These are phyloP conservation scores for Pentamera pediparva DNA, from an alignment of 53 echinoderm and acorn worm species.

Conservation along the genomic window DNA sequence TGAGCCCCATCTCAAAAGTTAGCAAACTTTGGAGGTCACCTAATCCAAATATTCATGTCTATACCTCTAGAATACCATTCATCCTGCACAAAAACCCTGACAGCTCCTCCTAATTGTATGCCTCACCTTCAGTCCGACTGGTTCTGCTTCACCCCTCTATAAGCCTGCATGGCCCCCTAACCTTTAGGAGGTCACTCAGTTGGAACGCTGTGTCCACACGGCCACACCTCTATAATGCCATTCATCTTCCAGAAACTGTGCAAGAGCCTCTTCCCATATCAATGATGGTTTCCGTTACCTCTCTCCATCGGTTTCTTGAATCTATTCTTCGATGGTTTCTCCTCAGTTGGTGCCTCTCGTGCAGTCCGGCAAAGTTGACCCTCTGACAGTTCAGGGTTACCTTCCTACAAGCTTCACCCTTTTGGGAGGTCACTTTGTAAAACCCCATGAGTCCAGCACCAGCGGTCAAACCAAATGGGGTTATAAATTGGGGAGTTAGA, in stretches of 20 bases:
- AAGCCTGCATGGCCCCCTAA: background rate
- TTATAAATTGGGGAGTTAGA: no score
- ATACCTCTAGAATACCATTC: background rate
- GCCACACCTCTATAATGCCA: constrained; percentile 85
- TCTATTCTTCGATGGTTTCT: background rate
- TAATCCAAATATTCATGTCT: no score
- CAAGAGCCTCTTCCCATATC: constrained; percentile 77
- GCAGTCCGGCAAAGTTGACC: no score
- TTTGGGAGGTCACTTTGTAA: no score
- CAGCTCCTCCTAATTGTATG: background rate
- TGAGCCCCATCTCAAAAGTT: no score
- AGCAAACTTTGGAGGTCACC: no score
- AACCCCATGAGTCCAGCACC: no score
- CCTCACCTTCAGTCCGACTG: background rate
- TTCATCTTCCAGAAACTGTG: constrained; percentile 72
- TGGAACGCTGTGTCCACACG: background rate
- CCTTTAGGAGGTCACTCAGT: background rate
- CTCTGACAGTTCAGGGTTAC: background rate
- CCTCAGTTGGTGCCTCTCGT: background rate
- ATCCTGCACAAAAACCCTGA: background rate
- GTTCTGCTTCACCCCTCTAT: background rate
- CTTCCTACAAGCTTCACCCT: no score
- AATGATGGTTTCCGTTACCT: constrained; percentile 18
- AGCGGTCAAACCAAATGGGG: no score
- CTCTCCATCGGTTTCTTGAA: constrained; percentile 15